A percentile compares a stretch with the other conserved stretches of the same genome.
Evolutionary conservation across 2,797 vertebrate species (phyloP).

Genomic region (Holocentrus rufus): DNA sequence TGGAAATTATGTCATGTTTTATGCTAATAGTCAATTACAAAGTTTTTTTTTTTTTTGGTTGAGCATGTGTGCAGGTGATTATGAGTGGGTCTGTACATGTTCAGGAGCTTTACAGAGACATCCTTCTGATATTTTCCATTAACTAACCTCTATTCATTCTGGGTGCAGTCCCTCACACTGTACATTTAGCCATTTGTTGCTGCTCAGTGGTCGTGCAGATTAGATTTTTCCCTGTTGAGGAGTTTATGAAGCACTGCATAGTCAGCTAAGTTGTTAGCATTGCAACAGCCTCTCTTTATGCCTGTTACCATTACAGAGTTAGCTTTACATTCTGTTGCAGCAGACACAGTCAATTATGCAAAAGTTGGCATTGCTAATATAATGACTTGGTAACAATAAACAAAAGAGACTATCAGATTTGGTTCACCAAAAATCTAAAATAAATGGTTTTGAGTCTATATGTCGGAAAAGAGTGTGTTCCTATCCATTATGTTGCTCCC

Average conservation of each 20-base stretch:
- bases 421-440: conserved; percentile 2
- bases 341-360: too few species aligned
- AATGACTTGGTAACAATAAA: background rate
- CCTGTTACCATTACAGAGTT: too few species aligned
- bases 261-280: background rate
- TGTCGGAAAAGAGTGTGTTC: conserved; percentile 2
- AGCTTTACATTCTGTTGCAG: too few species aligned
- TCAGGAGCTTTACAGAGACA: background rate
- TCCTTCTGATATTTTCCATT: background rate
- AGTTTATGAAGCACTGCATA: background rate
- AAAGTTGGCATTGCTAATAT: too few species aligned
- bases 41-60: conserved; percentile 22
- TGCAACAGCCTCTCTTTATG: too few species aligned
- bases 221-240: conserved; percentile 2
- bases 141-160: background rate
- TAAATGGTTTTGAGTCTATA: background rate
- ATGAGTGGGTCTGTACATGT: conserved; percentile 9
- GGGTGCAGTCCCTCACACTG: background rate
- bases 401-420: background rate
- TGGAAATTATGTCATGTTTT: conserved; percentile 29
- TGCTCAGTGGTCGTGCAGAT: background rate
- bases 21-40: conserved; percentile 37
- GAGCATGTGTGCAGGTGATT: conserved; percentile 17
- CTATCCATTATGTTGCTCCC: background rate
- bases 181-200: background rate